phyloP scores from a whole-genome alignment of 2,113 vertebrate genomes.

The Gobio gobio region DNA sequence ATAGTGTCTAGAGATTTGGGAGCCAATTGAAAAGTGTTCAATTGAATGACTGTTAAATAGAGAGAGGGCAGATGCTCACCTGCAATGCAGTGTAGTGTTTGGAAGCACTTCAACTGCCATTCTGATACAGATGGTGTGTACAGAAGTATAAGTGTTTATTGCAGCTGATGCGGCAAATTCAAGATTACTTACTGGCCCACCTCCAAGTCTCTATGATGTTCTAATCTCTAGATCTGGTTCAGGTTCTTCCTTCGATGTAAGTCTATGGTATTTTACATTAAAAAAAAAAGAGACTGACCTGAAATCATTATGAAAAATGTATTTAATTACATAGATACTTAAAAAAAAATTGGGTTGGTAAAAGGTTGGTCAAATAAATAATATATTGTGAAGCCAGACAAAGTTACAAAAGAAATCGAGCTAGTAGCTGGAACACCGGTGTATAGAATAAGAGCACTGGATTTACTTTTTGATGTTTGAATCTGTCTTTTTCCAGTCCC shows the following conservation, averaged over 20 bases:
- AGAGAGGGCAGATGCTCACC: not conserved
- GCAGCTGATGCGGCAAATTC: not conserved
- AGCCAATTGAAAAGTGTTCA: conserved; percentile 15
- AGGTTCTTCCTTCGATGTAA: not conserved
- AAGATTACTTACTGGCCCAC: not conserved
- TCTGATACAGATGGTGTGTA: not conserved
- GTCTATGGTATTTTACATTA: too few species aligned
- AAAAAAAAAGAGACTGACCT: too few species aligned
- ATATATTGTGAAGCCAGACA: not conserved
- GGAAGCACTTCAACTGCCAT: not conserved
- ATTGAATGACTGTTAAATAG: conserved; percentile 6
- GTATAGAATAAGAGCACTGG: too few species aligned
- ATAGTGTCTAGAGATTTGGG: conserved; percentile 27
- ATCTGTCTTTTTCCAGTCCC: too few species aligned
- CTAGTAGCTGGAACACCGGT: not conserved
- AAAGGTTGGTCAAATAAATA: not conserved
- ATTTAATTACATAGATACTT: too few species aligned
- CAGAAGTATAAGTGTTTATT: conserved; percentile 4
- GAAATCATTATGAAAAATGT: too few species aligned
- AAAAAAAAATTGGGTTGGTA: too few species aligned
- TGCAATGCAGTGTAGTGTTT: conserved; percentile 19
- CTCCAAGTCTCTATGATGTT: not conserved
- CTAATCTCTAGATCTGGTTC: not conserved
- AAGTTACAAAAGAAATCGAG: not conserved
- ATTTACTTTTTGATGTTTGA: too few species aligned